phyloP scores from a whole-genome alignment of 2,113 vertebrate genomes.

The Dipodomys merriami region DNA sequence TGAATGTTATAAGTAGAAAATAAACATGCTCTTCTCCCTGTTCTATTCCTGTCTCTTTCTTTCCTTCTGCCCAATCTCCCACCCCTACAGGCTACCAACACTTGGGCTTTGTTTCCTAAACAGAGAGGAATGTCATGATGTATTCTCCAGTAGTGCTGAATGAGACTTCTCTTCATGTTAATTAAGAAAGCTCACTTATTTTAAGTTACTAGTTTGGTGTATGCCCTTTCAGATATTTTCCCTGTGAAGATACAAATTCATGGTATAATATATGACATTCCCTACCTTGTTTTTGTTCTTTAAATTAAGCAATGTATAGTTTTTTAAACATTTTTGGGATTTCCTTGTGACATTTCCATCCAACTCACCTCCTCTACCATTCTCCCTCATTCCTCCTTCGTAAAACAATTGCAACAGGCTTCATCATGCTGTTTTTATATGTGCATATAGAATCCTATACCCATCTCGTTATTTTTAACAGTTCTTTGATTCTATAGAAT shows the following conservation, averaged over 20 bases:
- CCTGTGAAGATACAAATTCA: not conserved
- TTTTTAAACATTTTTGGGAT: not conserved
- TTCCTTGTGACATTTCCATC: not conserved
- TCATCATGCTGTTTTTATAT: no score
- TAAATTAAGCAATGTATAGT: not conserved
- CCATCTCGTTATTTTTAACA: not conserved
- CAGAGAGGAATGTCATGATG: no score
- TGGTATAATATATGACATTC: not conserved
- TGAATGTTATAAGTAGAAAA: not conserved
- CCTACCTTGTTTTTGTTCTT: constrained; percentile 16
- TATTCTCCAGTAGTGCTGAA: no score
- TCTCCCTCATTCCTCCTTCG: no score
- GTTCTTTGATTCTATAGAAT: not conserved
- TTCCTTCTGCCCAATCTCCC: not conserved
- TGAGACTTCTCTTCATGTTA: no score
- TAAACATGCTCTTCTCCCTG: not conserved
- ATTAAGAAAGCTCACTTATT: no score
- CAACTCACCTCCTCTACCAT: not conserved
- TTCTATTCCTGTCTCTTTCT: not conserved
- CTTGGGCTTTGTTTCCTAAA: not conserved
- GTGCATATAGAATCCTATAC: no score
- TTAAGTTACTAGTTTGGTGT: not conserved
- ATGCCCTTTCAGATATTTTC: not conserved
- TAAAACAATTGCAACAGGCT: no score
- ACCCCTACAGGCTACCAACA: no score